Evolutionary conservation across 2,888 invertebrate genomes (phyloP).

Genomic region (Coleophora flavipennella): DNA sequence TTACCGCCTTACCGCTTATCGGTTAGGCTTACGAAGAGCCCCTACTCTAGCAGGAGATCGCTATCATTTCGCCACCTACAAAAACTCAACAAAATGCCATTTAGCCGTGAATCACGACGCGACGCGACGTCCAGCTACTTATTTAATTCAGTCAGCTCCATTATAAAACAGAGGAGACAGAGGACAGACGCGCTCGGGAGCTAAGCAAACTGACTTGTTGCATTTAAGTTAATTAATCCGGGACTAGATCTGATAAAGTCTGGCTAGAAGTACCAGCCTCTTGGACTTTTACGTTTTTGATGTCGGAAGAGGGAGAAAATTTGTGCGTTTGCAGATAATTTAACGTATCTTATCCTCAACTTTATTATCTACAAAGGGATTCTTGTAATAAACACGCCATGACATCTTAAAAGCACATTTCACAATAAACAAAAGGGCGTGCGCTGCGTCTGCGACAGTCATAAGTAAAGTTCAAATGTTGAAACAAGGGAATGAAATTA

Average conservation of each 20-base stretch:
- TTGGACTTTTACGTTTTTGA: conserved; percentile 28
- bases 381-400: too few relatives aligned
- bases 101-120: too few relatives aligned
- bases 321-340: too few relatives aligned
- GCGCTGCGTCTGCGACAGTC: conserved; percentile 5
- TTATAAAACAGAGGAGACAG: conserved; percentile 63
- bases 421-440: too few relatives aligned
- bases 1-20: too few relatives aligned
- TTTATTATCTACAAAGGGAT: too few relatives aligned
- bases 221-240: conserved; percentile 69
- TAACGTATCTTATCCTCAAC: too few relatives aligned
- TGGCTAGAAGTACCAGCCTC: conserved; percentile 37
- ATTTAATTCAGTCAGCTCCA: conserved; percentile 56
- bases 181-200: conserved; percentile 58
- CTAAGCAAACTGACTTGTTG: conserved; percentile 68
- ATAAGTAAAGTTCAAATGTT: conserved; percentile 46
- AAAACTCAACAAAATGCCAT: too few relatives aligned
- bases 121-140: conserved; percentile 39
- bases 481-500: conserved; percentile 46
- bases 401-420: too few relatives aligned
- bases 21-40: too few relatives aligned
- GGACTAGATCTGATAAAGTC: conserved; percentile 58
- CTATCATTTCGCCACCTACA: too few relatives aligned
- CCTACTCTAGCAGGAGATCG: too few relatives aligned
- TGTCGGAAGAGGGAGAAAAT: conserved; percentile 13